Base-by-base conservation (phyloP, 2,113 vertebrate genomes). In the Cryptoleucopteryx plumbea region DNA sequence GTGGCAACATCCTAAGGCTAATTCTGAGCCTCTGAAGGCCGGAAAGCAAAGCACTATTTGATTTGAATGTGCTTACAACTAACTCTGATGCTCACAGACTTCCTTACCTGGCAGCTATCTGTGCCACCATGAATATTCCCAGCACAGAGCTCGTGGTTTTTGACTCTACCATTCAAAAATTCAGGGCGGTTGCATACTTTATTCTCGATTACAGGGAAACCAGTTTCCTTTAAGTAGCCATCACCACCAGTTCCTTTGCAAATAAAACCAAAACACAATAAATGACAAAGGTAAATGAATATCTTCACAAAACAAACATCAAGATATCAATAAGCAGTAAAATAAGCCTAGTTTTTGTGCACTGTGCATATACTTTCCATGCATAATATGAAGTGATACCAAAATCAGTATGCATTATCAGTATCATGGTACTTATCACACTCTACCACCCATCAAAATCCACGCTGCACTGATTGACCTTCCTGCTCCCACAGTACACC, bases 151-250 rank as follows among this genome's bases (percentile, higher is more conserved):
- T 99, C 99, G 0, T 98, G 96, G 2, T 96, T 86, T 74, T 29
- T 98, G 42, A 99, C 99, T 93, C 94, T 96, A 17, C 98, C 98
- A 1, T 97, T 97, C 71, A 99, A 97, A 94, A 98, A 98, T 34
- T 99, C 98, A 0, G 96, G 97, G 16, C 98, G 98, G 58, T 99
- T 99, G 56, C 99, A 99, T 84, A 99, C 90, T 95, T 99, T 99
- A 81, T 99, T 99, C 84, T 99, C 99, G 0, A 99, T 99, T 63
- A 99, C 99, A 6, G 99, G 99, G 94, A 99, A 99, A 18, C 98
- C 99, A 2, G 99, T 98, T 97, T 99, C 99, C 93, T 99, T 99
- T 82, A 99, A 98, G 26, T 66, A 1, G 3, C 99, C 99, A 0
- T 72, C 94, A 9, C 98, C 98, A 17, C 68, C 91, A 13, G 98